Base-by-base conservation (phyloP, 2,888 invertebrate genomes). In the Epinotia nisella region DNA sequence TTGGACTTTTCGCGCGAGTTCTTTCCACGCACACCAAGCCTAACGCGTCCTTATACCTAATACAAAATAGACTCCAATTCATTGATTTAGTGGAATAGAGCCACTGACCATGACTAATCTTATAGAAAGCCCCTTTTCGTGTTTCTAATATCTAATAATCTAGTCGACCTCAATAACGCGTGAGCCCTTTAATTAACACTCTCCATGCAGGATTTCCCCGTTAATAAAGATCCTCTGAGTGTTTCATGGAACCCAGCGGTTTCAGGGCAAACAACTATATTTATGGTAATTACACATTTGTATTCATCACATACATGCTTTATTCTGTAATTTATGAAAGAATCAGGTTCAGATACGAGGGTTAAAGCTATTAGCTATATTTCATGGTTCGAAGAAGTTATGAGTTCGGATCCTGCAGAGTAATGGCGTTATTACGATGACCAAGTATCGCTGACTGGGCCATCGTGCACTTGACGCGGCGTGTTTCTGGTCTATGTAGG, bases 201-300 rank as follows among this genome's bases (percentile, higher is more conserved):
- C 24, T 71, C 59, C 65, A 60, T 65, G 4, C 21, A 29, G 3
- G 15, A 19, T 24, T 51, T 65, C n/a, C 49, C 35, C 56, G 11
- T 49, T 53, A 65, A 59, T 61, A 45, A 21, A 21, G 58, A 35
- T 59, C 58, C 51, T 71, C 39, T 65, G 59, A 65, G 3, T 7
- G 39, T 19, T 41, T 29, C 24, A 17, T 49, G 51, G 1, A 7
- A 13, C 13, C 60, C 15, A 24, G 17, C 10, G 41, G 58, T 58
- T 24, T 58, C 45, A 45, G 19, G 39, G 17, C 51, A 51, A 65
- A 51, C 59, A 58, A 56, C 64, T 58, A 29, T 49, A 64, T 64
- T 24, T 65, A 65, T 58, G 35, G 39, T 65, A 41, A 65, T 41
- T 59, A 51, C 3, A 49, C 64, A 59, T 51, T 49, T 35, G 29